These are phyloP conservation scores for Achroia grisella DNA, from an alignment of 1,140 invertebrate genomes.

Conservation along the genomic window DNA sequence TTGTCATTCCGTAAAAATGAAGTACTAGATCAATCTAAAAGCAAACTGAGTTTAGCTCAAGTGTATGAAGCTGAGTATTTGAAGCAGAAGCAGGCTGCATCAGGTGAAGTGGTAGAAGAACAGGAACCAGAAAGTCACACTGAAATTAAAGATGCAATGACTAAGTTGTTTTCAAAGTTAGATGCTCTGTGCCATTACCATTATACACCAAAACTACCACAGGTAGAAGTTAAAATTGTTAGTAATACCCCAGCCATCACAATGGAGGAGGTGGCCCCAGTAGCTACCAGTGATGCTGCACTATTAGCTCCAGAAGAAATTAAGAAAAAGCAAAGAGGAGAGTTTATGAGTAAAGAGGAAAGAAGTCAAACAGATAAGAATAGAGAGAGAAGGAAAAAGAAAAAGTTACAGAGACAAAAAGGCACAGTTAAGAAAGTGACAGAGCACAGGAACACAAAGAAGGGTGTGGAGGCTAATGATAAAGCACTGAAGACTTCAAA, in stretches of 20 bases:
- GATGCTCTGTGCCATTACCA: slow-evolving; percentile 96
- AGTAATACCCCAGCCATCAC: slow-evolving; percentile 92
- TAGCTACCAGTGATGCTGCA: slow-evolving; percentile 87
- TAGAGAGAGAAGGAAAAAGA: slow-evolving; percentile 90
- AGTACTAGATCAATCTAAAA: slow-evolving; percentile 95
- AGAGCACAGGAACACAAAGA: slow-evolving; percentile 78
- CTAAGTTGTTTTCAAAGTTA: slow-evolving; percentile 88
- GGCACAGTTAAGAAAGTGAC: slow-evolving; percentile 75
- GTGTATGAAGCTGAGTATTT: slow-evolving; percentile 97
- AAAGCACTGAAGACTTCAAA: slow-evolving; percentile 85
- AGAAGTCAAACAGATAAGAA: slow-evolving; percentile 91
- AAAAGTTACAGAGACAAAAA: slow-evolving; percentile 80
- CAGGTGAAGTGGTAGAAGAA: slow-evolving; percentile 79
- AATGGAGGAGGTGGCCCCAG: slow-evolving; percentile 97
- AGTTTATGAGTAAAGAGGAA: slow-evolving; percentile 87
- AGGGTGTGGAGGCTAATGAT: slow-evolving; percentile 55
- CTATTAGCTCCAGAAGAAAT: slow-evolving; percentile 97
- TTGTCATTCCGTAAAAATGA: slow-evolving; percentile 93
- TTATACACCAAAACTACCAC: slow-evolving; percentile 90
- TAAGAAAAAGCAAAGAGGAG: slow-evolving; percentile 84
- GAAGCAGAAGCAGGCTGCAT: slow-evolving; percentile 82
- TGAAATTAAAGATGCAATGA: slow-evolving; percentile 85
- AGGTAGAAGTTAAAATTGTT: slow-evolving; percentile 92
- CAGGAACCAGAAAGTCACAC: slow-evolving; percentile 82
- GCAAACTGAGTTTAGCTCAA: slow-evolving; percentile 94